Base-by-base conservation (phyloP, 2,888 invertebrate species). In the Brachyopa scutellaris region DNA sequence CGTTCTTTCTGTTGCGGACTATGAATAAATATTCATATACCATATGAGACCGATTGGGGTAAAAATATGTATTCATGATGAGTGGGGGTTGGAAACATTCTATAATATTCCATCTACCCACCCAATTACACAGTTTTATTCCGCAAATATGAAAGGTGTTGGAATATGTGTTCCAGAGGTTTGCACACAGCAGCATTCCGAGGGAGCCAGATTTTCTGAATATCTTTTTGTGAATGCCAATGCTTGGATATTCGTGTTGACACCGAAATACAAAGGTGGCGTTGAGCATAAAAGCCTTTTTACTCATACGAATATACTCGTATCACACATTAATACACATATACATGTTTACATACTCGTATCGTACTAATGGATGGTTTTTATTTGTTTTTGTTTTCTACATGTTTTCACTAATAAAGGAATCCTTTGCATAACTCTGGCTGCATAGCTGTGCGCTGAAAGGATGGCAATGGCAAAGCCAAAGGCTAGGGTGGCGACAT, bases 81-180 rank as follows among this genome's bases (percentile, higher is more conserved):
- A n/a, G n/a, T n/a, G n/a, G n/a, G n/a, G n/a, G n/a, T n/a, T 26
- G 26, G 26, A n/a, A n/a, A n/a, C n/a, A n/a, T 26, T 26, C 26
- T 26, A 5, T 26, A 5, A 26, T 26, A 5, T 26, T 8, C 4
- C 29, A 29, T 59, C 57, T 21, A 47, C 59, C 70, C 59, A 40
- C 40, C 55, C 62, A 77, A 70, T 77, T 57, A 77, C 70, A 36
- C 53, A 49, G 26, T 55, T 57, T 49, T 31, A 62, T 31, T 45
- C 15, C 62, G 31, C 55, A 62, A 62, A 77, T 26, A 62, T 29
- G 49, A 64, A 70, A 64, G 55, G 70, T 77, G 62, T 62, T 77
- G 62, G 47, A 62, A 38, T 51, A 40, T 70, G 57, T 62, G 49
- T 70, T 57, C 49, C 47, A 57, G 38, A 45, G 45, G 53, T 19